Evolutionary conservation across 2,797 vertebrate genomes (phyloP).

Genomic region (Psittacula derbiana): DNA sequence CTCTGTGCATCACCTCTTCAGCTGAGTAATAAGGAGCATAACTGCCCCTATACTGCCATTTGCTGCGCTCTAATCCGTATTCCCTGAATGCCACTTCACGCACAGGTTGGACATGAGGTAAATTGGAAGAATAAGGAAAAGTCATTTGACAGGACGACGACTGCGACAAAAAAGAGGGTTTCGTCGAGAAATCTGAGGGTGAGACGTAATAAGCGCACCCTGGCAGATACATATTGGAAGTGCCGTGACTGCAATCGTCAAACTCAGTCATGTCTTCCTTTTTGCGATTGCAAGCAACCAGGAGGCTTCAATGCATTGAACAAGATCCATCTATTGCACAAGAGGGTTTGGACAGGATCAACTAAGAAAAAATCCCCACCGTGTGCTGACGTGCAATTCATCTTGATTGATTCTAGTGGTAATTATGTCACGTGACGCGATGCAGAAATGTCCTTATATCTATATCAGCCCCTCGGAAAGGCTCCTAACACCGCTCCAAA

Average conservation of each 20-base stretch:
- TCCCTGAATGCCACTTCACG: constrained; percentile 97
- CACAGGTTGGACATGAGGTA: constrained; percentile 94
- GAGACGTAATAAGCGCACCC: constrained; percentile 97
- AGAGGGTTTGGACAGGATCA: constrained; percentile 90
- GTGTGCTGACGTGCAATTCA: constrained; percentile 99
- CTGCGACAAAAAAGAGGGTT: constrained; percentile 94
- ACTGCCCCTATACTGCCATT: constrained; percentile 96
- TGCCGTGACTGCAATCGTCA: constrained; percentile 93
- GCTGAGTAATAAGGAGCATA: constrained; percentile 94
- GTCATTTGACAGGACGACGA: constrained; percentile 95
- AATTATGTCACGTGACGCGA: constrained; percentile 99
- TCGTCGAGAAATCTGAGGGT: constrained; percentile 93
- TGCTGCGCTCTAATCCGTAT: constrained; percentile 95
- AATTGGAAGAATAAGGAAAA: constrained; percentile 95
- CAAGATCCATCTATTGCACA: constrained; percentile 97
- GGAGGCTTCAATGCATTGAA: constrained; percentile 85
- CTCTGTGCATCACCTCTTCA: constrained; percentile 96
- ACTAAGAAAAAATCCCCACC: constrained; percentile 95
- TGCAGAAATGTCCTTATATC: constrained; percentile 99
- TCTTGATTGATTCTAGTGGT: constrained; percentile 99
- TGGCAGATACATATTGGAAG: constrained; percentile 97
- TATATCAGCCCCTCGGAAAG: constrained; percentile 93
- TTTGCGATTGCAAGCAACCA: constrained; percentile 74
- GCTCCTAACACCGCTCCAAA: constrained; percentile 71
- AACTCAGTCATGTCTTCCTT: constrained; percentile 97